Evolutionary conservation across 2,888 invertebrate genomes (phyloP), one percentile per base, ranked within the genome.

Genomic region (Peribatodes rhomboidaria): DNA sequence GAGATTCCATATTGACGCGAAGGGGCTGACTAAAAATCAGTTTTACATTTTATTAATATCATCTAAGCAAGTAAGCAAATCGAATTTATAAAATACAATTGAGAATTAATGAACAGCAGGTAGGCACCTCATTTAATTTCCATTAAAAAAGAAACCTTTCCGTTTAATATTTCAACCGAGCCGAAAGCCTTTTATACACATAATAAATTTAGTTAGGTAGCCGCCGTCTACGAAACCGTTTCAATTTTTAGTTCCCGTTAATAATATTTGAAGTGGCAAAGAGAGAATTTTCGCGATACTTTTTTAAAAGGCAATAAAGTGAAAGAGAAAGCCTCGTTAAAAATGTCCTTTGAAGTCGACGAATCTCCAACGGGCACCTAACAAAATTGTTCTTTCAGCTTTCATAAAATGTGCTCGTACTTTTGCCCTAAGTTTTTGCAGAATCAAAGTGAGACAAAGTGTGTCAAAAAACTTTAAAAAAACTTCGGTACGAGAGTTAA

Each of bases 311-410:
- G 85, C 82, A 87, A 89, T 87, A 88, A 85, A 88, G 85, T 82
- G 81, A 84, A 83, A 84, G 82, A 85, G 84, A 82, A 82, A 82
- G 83, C 84, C 84, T 83, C 85, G 87, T 85, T 89, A 88, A 86
- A 61, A 90, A 87, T 80, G 86, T 81, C 86, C 88, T 92, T 92
- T 92, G 90, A 91, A 89, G 88, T 90, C 85, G 81, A 85, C 84
- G 81, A 86, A 89, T 89, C 88, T 90, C 78, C 87, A 87, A 81
- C 86, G 87, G 85, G 86, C 85, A 86, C 88, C 89, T 90, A 91
- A 90, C 90, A 84, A 87, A 90, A 90, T 90, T 91, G 88, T 90
- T 90, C 90, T 87, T 90, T 90, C 88, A 86, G 85, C 84, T 79
- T 89, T 85, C 87, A 86, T 88, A 88, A 35, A 90, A 89, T 85